Evolutionary conservation across 1,140 invertebrate genomes (phyloP).

Genomic region (Drosophila paulistorum): DNA sequence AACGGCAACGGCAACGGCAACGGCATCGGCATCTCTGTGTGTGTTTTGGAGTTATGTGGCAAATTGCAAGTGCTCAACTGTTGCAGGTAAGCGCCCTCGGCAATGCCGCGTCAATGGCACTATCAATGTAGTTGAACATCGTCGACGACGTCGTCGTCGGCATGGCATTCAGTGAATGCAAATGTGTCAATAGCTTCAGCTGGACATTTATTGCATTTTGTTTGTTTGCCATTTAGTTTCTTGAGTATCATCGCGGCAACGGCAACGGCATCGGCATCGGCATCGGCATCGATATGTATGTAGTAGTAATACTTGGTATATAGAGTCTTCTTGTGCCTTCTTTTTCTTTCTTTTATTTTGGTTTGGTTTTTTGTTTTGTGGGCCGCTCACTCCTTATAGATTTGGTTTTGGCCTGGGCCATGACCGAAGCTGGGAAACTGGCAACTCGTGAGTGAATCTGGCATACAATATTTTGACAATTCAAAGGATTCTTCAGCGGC

Average conservation of each 20-base stretch:
- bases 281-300: background rate
- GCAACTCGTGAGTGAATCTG: conserved; percentile 69
- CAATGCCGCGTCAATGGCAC: background rate
- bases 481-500: conserved; percentile 73
- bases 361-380: conserved; percentile 23
- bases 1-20: no score
- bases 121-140: conserved; percentile 1
- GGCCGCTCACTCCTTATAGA: conserved; percentile 50
- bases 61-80: conserved; percentile 28
- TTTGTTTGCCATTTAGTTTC: conserved; percentile 56
- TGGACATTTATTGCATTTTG: conserved; percentile 72
- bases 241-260: conserved; percentile 33
- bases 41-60: conserved; percentile 6
- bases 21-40: no score
- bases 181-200: conserved; percentile 76
- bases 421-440: conserved; percentile 44
- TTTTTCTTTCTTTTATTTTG: conserved; percentile 30
- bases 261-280: background rate
- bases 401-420: conserved; percentile 46
- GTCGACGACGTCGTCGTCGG: background rate
- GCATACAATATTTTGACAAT: conserved; percentile 81
- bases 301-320: background rate
- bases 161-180: conserved; percentile 47
- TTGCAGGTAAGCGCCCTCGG: conserved; percentile 24
- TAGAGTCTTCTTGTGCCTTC: conserved; percentile 10